Conservation (phyloP, 2,113 vertebrate species). For the Empidonax traillii region DNA sequence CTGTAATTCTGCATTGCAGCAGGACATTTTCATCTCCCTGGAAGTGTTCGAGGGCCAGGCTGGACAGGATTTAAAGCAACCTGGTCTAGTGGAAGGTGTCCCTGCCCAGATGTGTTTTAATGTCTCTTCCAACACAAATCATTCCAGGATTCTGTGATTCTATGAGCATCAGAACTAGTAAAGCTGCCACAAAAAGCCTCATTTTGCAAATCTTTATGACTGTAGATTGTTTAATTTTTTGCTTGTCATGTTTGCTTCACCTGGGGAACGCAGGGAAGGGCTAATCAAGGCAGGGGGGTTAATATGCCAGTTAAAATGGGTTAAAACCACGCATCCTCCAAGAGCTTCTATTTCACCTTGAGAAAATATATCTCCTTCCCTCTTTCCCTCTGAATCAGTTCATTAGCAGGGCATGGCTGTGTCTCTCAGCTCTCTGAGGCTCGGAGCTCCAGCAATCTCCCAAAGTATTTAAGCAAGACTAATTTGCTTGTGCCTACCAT, state of each 20-base stretch:
- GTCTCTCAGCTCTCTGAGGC: background rate
- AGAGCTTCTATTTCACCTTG: background rate
- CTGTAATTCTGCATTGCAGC: background rate
- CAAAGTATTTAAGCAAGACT: background rate
- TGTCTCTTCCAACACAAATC: background rate
- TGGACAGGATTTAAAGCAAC: accelerated
- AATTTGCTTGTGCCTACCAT: slow-evolving; percentile 2
- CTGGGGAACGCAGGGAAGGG: background rate
- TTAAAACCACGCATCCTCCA: background rate
- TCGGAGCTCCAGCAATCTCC: background rate
- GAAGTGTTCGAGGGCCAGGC: background rate
- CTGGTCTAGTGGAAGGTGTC: background rate
- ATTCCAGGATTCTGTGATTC: background rate
- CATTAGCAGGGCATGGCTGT: background rate
- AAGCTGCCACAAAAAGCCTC: background rate
- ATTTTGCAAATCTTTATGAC: background rate
- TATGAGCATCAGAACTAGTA: background rate
- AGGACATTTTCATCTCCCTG: background rate
- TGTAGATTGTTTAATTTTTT: background rate
- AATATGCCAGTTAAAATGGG: background rate
- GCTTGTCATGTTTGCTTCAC: background rate
- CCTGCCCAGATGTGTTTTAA: background rate
- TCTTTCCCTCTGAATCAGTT: background rate
- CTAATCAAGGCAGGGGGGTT: background rate
- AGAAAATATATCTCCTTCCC: background rate